Conservation (phyloP, 1,140 invertebrate species). For the Trialeurodes vaporariorum region DNA sequence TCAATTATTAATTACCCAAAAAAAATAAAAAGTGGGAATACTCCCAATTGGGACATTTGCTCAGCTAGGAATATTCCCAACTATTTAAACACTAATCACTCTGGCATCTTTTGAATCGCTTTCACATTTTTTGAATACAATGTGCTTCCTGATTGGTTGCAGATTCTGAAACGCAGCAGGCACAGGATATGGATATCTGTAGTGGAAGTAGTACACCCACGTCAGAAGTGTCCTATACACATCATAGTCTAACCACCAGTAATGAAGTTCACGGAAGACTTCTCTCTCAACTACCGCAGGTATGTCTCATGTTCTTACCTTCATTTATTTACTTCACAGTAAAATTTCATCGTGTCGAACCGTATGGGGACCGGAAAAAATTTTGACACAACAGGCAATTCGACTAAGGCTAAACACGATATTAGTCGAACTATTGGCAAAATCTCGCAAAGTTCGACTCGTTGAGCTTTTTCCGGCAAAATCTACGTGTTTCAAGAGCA, state of each 20-base stretch:
- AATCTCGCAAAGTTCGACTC: no score
- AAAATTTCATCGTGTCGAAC: no score
- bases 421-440: no score
- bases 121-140: background rate
- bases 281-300: background rate
- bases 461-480: no score
- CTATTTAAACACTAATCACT: background rate
- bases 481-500: no score
- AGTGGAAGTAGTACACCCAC: constrained; percentile 70
- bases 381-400: no score
- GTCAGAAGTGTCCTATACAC: constrained; percentile 43
- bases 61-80: background rate
- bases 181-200: constrained; percentile 75
- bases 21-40: background rate
- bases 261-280: background rate
- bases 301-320: background rate
- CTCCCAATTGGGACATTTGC: background rate
- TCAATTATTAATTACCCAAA: constrained; percentile 11
- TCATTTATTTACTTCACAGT: no score
- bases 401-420: no score
- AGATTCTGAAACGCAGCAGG: constrained; percentile 22
- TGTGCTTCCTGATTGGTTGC: background rate
- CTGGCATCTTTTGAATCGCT: constrained; percentile 2
- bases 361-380: no score
- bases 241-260: background rate